Conservation (phyloP, 1,140 invertebrate species). For the Vanessa tameamea region DNA sequence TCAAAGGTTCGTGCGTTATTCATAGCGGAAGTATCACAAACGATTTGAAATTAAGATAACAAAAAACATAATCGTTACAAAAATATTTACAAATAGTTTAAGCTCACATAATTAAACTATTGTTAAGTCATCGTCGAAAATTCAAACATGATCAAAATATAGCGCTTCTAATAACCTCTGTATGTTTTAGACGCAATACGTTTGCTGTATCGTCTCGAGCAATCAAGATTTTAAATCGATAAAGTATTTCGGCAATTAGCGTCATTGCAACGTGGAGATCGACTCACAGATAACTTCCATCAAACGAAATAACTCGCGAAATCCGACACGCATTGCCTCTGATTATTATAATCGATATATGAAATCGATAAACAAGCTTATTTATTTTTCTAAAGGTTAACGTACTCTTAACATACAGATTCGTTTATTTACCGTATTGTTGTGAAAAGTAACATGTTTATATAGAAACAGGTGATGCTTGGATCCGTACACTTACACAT, state of each 20-base stretch:
- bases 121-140: background rate
- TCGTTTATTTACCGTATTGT: conserved; percentile 23
- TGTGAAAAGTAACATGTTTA: conserved; percentile 14
- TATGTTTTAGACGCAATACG: conserved; percentile 11
- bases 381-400: conserved; percentile 19
- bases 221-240: conserved; percentile 50
- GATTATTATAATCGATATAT: conserved; percentile 28
- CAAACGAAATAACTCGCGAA: conserved; percentile 48
- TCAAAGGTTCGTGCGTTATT: background rate
- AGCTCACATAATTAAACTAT: background rate
- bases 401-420: conserved; percentile 22
- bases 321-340: conserved; percentile 48
- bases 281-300: conserved; percentile 64
- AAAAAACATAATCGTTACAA: background rate
- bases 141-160: conserved; percentile 6
- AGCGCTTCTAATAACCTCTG: conserved; percentile 10
- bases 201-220: conserved; percentile 8
- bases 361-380: conserved; percentile 24
- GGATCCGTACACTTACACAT: conserved; percentile 40
- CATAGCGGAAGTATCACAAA: background rate
- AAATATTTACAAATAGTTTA: background rate
- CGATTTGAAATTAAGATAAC: background rate
- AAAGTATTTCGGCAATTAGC: conserved; percentile 63
- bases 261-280: conserved; percentile 60
- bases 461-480: conserved; percentile 37